Conservation (phyloP, 2,888 invertebrate genomes). For the Lottia gigantea region DNA sequence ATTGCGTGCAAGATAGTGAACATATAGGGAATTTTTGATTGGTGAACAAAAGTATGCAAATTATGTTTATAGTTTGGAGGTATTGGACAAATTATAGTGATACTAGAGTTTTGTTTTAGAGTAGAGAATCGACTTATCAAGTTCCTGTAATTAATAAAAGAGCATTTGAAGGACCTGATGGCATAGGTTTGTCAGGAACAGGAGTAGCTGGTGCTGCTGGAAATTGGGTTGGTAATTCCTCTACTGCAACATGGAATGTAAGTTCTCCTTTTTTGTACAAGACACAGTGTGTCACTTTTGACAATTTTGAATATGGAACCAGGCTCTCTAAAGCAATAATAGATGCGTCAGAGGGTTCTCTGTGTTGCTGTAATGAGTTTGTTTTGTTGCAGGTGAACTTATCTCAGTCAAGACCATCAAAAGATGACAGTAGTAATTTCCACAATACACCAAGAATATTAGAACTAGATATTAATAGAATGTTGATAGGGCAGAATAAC, state of each 20-base stretch:
- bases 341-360: too few species aligned
- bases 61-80: too few species aligned
- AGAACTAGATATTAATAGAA: conserved; percentile 67
- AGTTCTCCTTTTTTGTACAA: conserved; percentile 28
- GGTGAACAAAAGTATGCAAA: too few species aligned
- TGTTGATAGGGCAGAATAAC: conserved; percentile 67
- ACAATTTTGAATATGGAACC: too few species aligned
- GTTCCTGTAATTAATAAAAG: too few species aligned
- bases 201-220: conserved; percentile 44
- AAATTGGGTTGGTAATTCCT: conserved; percentile 40
- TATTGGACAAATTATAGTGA: not conserved
- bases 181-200: not conserved
- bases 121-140: too few species aligned
- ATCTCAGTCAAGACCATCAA: conserved; percentile 38
- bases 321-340: too few species aligned
- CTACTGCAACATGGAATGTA: conserved; percentile 57
- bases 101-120: too few species aligned
- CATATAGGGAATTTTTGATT: too few species aligned
- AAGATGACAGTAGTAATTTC: conserved; percentile 26
- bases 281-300: too few species aligned
- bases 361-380: not conserved
- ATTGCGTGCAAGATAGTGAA: too few species aligned
- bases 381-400: conserved; percentile 45
- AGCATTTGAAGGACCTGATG: conserved; percentile 42
- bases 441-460: conserved; percentile 63